A percentile compares a stretch with the other conserved stretches of the same genome.
These are phyloP conservation scores for Pocillopora verrucosa DNA, from an alignment of 64 coral and sea anemone genomes.

Conservation along the genomic window DNA sequence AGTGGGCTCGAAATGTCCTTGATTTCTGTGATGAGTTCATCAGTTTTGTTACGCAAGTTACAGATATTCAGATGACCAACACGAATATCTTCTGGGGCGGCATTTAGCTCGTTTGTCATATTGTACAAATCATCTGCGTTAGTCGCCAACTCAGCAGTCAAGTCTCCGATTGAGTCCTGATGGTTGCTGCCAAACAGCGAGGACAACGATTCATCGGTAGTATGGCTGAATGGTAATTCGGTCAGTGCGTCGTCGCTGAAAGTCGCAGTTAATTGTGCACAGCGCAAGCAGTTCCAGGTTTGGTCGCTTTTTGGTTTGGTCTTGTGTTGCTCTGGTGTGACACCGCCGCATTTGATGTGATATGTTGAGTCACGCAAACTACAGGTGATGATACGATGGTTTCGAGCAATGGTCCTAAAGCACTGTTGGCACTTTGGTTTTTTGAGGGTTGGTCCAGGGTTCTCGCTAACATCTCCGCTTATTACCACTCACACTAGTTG, in stretches of 20 bases:
- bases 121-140: slow-evolving; percentile 19
- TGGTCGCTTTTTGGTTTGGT: slow-evolving; percentile 13
- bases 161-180: neutral
- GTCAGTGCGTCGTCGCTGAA: slow-evolving; percentile 15
- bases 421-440: slow-evolving; percentile 28
- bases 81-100: slow-evolving; percentile 1
- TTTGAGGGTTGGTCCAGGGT: slow-evolving; percentile 9
- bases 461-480: slow-evolving; percentile 29
- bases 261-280: slow-evolving; percentile 25
- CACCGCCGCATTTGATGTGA: slow-evolving; percentile 44
- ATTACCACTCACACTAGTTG: slow-evolving; percentile 18
- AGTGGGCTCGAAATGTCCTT: too few relatives aligned
- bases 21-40: too few relatives aligned
- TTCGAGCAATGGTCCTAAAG: slow-evolving; percentile 30
- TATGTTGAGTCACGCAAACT: slow-evolving; percentile 18
- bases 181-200: slow-evolving; percentile 20
- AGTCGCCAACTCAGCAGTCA: slow-evolving; percentile 10
- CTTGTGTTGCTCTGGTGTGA: slow-evolving; percentile 37
- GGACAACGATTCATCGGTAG: slow-evolving; percentile 20
- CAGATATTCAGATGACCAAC: slow-evolving; percentile 40
- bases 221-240: slow-evolving; percentile 28
- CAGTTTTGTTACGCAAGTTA: slow-evolving; percentile 33
- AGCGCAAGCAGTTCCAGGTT: slow-evolving; percentile 17
- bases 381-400: slow-evolving; percentile 33
- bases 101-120: slow-evolving; percentile 16